Evolutionary conservation across 2,113 vertebrate species (phyloP), one percentile per base, ranked within the genome.

Genomic region (Pionites leucogaster): DNA sequence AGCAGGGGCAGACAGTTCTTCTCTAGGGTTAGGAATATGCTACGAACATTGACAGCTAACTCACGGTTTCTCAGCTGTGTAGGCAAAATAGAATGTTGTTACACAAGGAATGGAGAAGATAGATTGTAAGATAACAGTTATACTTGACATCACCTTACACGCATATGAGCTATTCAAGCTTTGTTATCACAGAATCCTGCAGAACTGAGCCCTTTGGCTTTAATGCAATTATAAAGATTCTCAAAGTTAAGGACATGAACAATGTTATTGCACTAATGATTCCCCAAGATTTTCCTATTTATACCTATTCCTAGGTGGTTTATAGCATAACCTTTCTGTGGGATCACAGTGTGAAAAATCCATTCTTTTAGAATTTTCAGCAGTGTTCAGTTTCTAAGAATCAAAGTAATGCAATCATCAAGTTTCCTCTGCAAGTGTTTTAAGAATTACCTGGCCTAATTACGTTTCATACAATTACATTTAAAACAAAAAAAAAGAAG

Each of bases 341-440:
- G 17, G 39, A 83, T 8, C 8, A 81, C 52, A 31, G 41, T 33
- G 8, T 18, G 44, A 74, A 81, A 57, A 37, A n/a, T 2, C 13
- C 63, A 4, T 59, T 52, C 68, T 86, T 82, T 91, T 42, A 86
- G 29, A 72, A 81, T 80, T 91, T 91, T 74, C 33, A 90, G 72
- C 46, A 84, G 47, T 72, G 18, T 55, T 95, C 80, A 59, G 20
- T 80, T 96, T 82, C 88, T 81, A 71, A 68, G 69, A 72, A 72
- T 72, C 60, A 77, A 92, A 93, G 84, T 17, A 92, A 60, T 71
- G 84, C 5, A 88, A 70, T 19, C 33, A 82, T 5, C 13, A 62
- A n/a, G 11, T 71, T 53, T 93, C 69, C 22, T 49, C 69, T 79
- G 60, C 12, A 39, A 86, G 20, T 11, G 44, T 59, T 91, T 85